Percentiles rank a stretch among this genome's conserved stretches.
phyloP scores from a whole-genome alignment of 1,140 invertebrate genomes.

The Zaprionus capensis region DNA sequence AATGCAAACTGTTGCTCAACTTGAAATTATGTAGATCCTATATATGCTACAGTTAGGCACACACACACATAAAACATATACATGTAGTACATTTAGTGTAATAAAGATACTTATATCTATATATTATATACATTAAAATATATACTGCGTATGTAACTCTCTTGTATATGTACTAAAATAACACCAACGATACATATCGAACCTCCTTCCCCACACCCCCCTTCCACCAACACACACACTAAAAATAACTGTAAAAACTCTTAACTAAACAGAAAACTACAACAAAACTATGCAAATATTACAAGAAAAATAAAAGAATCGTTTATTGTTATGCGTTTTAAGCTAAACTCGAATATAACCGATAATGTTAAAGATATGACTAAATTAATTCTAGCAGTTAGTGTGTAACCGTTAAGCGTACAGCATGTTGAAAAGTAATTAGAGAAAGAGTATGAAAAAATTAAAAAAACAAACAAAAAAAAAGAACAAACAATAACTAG shows the following conservation, averaged over 20 bases:
- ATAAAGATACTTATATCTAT: slow-evolving; percentile 21
- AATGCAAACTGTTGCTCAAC: slow-evolving; percentile 5
- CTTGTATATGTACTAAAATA: slow-evolving; percentile 70
- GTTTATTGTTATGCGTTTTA: slow-evolving; percentile 79
- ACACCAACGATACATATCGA: slow-evolving; percentile 49
- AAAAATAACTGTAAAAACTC: slow-evolving; percentile 60
- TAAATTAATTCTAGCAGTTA: slow-evolving; percentile 75
- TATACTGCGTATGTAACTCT: slow-evolving; percentile 58
- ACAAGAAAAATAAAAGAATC: slow-evolving; percentile 55
- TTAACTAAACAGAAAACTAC: slow-evolving; percentile 30
- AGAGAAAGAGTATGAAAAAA: slow-evolving; percentile 38
- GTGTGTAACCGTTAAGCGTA: slow-evolving; percentile 55
- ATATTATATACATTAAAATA: slow-evolving; percentile 16
- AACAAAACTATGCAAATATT: slow-evolving; percentile 27
- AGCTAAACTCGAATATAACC: slow-evolving; percentile 76
- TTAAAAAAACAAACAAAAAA: slow-evolving; percentile 30
- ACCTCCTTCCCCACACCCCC: not conserved
- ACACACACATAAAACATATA: too few relatives aligned
- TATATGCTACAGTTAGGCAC: not conserved
- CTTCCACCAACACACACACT: not conserved
- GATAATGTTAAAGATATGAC: slow-evolving; percentile 54
- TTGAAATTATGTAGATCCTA: slow-evolving; percentile 45
- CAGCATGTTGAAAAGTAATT: slow-evolving; percentile 76
- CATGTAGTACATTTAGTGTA: not conserved
- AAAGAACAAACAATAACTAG: slow-evolving; percentile 20